Evolutionary conservation across 2,888 invertebrate species (phyloP).

Genomic region (Diarsia brunnea): DNA sequence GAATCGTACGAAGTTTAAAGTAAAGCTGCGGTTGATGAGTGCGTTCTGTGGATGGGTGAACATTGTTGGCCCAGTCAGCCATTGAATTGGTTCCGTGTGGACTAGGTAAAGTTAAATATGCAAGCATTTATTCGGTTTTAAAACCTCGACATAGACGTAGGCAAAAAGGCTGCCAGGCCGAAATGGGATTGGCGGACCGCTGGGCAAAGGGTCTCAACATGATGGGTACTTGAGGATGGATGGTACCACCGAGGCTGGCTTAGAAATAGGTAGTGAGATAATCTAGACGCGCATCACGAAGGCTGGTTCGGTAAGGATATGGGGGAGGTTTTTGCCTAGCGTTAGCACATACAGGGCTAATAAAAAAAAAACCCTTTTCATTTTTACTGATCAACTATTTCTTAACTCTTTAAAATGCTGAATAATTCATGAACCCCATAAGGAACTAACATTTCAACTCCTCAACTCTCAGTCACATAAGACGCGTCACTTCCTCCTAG

Average conservation of each 20-base stretch:
- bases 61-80: not conserved
- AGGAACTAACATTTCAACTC: constrained; percentile 6
- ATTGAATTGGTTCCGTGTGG: not conserved
- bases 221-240: too few species aligned
- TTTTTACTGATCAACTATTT: not conserved
- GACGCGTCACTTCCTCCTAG: constrained; percentile 30
- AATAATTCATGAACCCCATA: not conserved
- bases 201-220: too few species aligned
- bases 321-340: too few species aligned
- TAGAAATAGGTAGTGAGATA: too few species aligned
- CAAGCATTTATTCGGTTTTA: not conserved
- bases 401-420: not conserved
- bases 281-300: too few species aligned
- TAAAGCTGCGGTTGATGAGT: not conserved
- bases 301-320: too few species aligned
- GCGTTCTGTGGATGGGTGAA: not conserved
- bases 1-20: not conserved
- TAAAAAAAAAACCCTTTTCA: too few species aligned
- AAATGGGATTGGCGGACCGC: too few species aligned
- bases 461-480: not conserved
- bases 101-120: not conserved
- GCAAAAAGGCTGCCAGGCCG: too few species aligned
- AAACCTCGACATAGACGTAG: not conserved
- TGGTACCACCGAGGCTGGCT: too few species aligned
- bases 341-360: too few species aligned